Base-by-base conservation (phyloP, 1,140 invertebrate genomes). In the Penaeus chinensis region DNA sequence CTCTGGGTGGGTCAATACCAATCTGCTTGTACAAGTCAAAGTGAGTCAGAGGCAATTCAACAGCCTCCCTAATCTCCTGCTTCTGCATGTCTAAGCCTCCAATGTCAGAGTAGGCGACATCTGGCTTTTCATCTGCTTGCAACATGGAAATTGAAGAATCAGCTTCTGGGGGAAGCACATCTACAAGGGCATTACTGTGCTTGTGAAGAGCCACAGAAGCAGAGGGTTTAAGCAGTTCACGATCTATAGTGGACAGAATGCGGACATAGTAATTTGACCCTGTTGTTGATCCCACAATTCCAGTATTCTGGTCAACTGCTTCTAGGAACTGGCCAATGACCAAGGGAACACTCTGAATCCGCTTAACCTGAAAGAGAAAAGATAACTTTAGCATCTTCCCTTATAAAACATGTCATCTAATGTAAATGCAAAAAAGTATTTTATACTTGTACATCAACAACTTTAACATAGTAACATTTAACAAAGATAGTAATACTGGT, bases 41-140 rank as follows among this genome's bases (percentile, higher is more conserved):
- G 92, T 99, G 98, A 76, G 98, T 99, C 1, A 99, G 93, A 7
- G 99, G 99, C 84, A 99, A 92, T 92, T 99, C 99, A 0, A 99
- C 99, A 77, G 99, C 99, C 93, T 99, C 99, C 80, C 98, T 93
- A 88, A 99, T 99, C 93, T 99, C 99, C 92, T 99, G 99, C 91
- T 99, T 99, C 92, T 99, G 99, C 94, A 99, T 99, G 92, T 99
- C 98, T 96, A 99, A 97, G 69, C 99, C 99, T 93, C 99, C 99
- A 93, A 99, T 99, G 91, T 99, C 99, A 37, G 96, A 95, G 92
- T 99, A 99, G 77, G 95, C 95, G 22, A 99, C 97, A 93, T 99
- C 98, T 5, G 99, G 99, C 91, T 99, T 99, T 93, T 99, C 98
- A 95, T 99, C 98, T 95, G 92, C 88, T 90, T 97, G 95, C 61